phyloP scores from a whole-genome alignment of 2,797 vertebrate genomes.

The Leptoclinus maculatus region DNA sequence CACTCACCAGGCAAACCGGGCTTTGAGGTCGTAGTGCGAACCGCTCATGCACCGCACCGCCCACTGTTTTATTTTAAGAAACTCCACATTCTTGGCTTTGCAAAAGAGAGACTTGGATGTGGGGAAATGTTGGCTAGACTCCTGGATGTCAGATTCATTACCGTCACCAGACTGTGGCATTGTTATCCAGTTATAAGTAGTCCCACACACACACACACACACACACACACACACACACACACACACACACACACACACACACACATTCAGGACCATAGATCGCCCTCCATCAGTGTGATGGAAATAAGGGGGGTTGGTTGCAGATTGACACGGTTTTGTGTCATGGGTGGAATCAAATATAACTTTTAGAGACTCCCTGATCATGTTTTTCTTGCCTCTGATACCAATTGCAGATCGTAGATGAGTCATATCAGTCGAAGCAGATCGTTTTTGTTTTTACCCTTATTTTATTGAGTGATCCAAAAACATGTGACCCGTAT shows the following conservation, averaged over 20 bases:
- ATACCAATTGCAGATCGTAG: background rate
- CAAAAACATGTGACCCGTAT: background rate
- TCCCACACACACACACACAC: background rate
- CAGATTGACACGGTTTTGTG: background rate
- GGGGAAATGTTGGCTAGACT: background rate
- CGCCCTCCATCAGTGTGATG: constrained; percentile 1
- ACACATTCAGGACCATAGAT: background rate
- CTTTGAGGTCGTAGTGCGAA: background rate
- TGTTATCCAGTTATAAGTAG: background rate
- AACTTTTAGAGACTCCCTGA: background rate
- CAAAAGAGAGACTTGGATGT: background rate
- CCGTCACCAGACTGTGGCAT: background rate
- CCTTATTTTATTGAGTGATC: no score
- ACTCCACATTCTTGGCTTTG: background rate
- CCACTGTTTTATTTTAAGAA: background rate
- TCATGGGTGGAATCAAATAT: background rate
- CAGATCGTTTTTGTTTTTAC: no score
- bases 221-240: background rate
- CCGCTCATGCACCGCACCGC: background rate
- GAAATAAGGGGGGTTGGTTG: background rate
- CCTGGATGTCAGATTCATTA: background rate
- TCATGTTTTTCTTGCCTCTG: no score
- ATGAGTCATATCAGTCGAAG: no score
- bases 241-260: background rate
- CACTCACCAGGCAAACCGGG: background rate